phyloP scores from a whole-genome alignment of 1,140 invertebrate genomes.

The Pogonognathellus flavescens region DNA sequence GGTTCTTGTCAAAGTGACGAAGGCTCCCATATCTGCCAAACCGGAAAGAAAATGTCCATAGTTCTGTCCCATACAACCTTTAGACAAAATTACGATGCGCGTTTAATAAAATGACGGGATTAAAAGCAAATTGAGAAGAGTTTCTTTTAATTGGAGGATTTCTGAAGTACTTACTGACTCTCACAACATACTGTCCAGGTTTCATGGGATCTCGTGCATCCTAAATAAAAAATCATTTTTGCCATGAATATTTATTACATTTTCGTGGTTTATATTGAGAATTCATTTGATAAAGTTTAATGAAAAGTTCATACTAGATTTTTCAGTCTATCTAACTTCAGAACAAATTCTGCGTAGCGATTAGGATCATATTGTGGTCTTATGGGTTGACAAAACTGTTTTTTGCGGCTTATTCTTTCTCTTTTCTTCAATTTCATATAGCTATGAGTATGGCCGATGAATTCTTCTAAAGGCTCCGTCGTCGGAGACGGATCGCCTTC shows the following conservation, averaged over 20 bases:
- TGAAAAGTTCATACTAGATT: constrained; percentile 17
- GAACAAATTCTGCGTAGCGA: constrained; percentile 13
- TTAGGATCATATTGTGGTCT: constrained; percentile 1
- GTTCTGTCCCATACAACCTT: constrained; percentile 34
- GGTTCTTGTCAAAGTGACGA: background rate
- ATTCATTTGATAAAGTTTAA: too few species aligned
- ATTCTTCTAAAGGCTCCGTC: background rate
- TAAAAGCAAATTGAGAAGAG: too few species aligned
- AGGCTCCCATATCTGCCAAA: background rate
- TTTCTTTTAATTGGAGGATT: too few species aligned
- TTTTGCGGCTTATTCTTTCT: background rate
- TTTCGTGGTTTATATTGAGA: too few species aligned
- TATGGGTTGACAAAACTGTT: background rate
- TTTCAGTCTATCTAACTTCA: constrained; percentile 36
- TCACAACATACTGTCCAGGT: constrained; percentile 31
- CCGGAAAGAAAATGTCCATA: constrained; percentile 39
- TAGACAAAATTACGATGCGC: too few species aligned
- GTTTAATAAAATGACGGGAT: too few species aligned
- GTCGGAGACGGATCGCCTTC: background rate
- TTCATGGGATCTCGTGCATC: constrained; percentile 22
- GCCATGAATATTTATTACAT: background rate
- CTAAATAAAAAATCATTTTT: background rate
- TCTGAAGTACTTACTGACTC: background rate
- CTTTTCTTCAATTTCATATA: background rate
- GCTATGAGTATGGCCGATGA: background rate